Conservation (phyloP, 2,888 invertebrate genomes). For the Neoscelio sp. region DNA sequence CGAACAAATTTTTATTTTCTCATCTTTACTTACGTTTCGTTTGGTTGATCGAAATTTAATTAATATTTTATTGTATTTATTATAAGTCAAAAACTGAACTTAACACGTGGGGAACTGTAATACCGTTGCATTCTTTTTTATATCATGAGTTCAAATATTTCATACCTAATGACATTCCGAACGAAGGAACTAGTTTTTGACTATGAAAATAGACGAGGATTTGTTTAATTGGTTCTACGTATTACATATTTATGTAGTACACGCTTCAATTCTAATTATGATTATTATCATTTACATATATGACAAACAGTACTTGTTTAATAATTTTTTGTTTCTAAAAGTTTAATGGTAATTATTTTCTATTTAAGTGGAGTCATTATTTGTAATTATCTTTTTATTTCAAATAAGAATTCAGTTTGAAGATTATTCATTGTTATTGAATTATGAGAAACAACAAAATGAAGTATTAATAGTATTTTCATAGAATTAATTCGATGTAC, state of each 20-base stretch:
- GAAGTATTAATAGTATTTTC: too few relatives aligned
- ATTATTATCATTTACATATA: constrained; percentile 4
- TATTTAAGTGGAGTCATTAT: too few relatives aligned
- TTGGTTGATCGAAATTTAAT: constrained; percentile 31
- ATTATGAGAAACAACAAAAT: too few relatives aligned
- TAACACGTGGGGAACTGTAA: constrained; percentile 56
- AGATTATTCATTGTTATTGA: too few relatives aligned
- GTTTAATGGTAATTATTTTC: too few relatives aligned
- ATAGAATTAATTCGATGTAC: too few relatives aligned
- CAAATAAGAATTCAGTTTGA: too few relatives aligned
- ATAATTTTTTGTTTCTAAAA: too few relatives aligned
- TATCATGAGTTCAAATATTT: too few relatives aligned
- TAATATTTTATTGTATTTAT: constrained; percentile 13
- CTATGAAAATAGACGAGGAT: constrained; percentile 56
- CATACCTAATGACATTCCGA: neutral
- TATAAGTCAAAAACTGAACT: constrained; percentile 32
- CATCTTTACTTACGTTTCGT: neutral
- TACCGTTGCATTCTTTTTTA: constrained; percentile 42
- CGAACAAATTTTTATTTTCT: constrained; percentile 21
- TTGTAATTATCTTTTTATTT: too few relatives aligned
- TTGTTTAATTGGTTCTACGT: constrained; percentile 6
- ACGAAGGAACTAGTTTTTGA: constrained; percentile 44
- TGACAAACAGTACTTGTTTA: too few relatives aligned
- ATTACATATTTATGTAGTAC: constrained; percentile 12
- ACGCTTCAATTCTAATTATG: constrained; percentile 51